These are phyloP conservation scores for Salmo trutta DNA, from an alignment of 2,797 vertebrate species.

Conservation along the genomic window DNA sequence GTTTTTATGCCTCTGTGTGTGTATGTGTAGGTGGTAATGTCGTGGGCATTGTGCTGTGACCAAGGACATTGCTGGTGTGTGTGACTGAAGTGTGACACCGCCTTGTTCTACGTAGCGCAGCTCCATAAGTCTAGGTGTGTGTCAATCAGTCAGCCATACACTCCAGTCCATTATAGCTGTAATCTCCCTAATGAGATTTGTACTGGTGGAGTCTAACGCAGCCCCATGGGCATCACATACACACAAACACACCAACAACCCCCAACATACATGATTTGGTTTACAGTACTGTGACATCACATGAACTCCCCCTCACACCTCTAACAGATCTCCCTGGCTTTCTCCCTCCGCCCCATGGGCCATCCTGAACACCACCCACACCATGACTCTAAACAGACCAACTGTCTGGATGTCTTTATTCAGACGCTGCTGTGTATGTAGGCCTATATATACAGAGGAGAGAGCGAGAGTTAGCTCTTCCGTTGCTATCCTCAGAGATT, in stretches of 20 bases:
- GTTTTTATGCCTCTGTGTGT: constrained; percentile 12
- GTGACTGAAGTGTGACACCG: constrained; percentile 2
- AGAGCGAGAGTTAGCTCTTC: not conserved
- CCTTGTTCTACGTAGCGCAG: not conserved
- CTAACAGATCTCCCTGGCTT: no score
- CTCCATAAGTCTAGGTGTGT: constrained; percentile 15
- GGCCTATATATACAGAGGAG: no score
- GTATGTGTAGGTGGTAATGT: constrained; percentile 24
- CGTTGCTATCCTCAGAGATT: not conserved
- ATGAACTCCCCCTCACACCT: not conserved
- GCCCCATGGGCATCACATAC: constrained; percentile 26
- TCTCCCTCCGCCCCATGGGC: no score
- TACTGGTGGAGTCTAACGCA: constrained; percentile 57
- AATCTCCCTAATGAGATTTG: constrained; percentile 82
- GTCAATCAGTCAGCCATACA: constrained; percentile 70
- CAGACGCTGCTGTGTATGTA: no score
- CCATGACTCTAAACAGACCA: no score
- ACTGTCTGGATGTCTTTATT: no score
- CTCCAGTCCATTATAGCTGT: constrained; percentile 75
- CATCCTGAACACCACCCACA: no score
- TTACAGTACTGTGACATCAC: not conserved
- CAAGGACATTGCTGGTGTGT: constrained; percentile 52
- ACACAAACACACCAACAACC: not conserved
- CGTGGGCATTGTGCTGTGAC: constrained; percentile 34
- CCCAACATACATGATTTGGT: not conserved